These are phyloP conservation scores for Sicus ferrugineus DNA, from an alignment of 2,888 invertebrate genomes.

Conservation along the genomic window DNA sequence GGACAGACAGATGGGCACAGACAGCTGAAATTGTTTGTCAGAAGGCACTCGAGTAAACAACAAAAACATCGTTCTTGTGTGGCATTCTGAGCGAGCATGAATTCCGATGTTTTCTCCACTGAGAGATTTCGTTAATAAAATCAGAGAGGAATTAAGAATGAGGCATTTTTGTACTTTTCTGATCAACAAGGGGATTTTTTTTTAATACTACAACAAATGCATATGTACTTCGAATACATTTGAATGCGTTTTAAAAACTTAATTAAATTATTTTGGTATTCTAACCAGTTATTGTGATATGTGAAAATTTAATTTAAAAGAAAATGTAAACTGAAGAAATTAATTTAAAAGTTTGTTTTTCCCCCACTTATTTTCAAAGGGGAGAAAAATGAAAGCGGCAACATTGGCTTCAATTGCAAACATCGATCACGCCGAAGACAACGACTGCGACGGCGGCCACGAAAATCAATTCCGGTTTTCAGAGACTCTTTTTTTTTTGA, in stretches of 20 bases:
- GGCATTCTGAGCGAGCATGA: slow-evolving; percentile 7
- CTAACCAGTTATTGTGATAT: too few species aligned
- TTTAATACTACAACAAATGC: too few species aligned
- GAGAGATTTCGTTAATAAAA: slow-evolving; percentile 3
- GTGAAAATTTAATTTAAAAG: not conserved
- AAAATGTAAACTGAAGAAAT: too few species aligned
- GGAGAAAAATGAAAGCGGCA: not conserved
- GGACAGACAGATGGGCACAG: too few species aligned
- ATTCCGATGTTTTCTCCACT: too few species aligned
- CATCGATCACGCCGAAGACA: slow-evolving; percentile 6
- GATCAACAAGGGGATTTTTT: not conserved
- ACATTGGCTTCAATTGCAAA: slow-evolving; percentile 22
- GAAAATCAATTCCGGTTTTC: slow-evolving; percentile 16
- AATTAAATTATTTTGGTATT: too few species aligned
- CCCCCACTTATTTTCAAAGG: too few species aligned
- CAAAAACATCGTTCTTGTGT: not conserved
- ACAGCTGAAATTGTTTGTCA: slow-evolving; percentile 10
- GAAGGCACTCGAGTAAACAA: not conserved
- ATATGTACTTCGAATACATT: too few species aligned
- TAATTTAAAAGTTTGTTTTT: too few species aligned
- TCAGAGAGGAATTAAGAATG: not conserved
- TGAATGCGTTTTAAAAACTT: too few species aligned
- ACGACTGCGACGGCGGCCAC: not conserved
- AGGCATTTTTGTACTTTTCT: not conserved
- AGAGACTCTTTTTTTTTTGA: not conserved